Percentiles rank a stretch among this genome's conserved stretches.
Conservation (phyloP, 2,113 vertebrate genomes). For the cattle (Bos taurus) region ARS-UCD2.0 NC_037332.1:44898001-44898500, state of each 20-base stretch:
- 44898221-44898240: neutral
- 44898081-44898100: neutral
- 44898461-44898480: too few species aligned
- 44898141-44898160: neutral
- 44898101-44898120: neutral
- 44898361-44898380: neutral
- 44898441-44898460: too few species aligned
- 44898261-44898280: neutral
- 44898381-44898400: neutral
- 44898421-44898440: too few species aligned
- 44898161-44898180: neutral
- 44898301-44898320: neutral
- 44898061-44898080: neutral
- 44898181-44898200: neutral
- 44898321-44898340: neutral
- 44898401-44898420: too few species aligned
- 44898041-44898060: neutral
- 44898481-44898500: too few species aligned
- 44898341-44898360: neutral
- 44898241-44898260: neutral
- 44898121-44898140: neutral
- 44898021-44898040: neutral
- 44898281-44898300: neutral
- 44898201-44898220: neutral
- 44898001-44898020: neutral